Conservation (phyloP, 2,797 vertebrate species). For the Dendrocincla tyrannina region DNA sequence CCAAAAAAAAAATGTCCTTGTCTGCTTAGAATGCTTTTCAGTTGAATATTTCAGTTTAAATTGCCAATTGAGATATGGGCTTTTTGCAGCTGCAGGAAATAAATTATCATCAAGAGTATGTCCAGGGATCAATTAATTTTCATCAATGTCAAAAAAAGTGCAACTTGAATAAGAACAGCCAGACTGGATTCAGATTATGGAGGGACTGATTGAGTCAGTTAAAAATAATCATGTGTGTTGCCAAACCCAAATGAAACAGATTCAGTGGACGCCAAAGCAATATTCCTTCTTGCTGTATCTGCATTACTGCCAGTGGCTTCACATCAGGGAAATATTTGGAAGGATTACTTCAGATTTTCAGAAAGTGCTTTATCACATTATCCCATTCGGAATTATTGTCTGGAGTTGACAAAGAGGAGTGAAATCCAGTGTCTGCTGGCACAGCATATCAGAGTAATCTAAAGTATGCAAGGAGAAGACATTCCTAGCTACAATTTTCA, state of each 20-base stretch:
- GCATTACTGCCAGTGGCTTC: background rate
- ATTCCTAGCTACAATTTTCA: background rate
- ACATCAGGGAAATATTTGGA: background rate
- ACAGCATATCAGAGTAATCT: background rate
- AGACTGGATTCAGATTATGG: background rate
- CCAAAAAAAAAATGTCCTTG: background rate
- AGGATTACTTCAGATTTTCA: background rate
- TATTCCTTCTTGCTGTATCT: background rate
- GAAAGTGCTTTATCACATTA: background rate
- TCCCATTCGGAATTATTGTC: background rate
- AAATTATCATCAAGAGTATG: background rate
- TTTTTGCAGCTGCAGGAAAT: background rate
- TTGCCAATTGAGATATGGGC: background rate
- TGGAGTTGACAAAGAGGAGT: background rate
- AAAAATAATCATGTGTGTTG: background rate
- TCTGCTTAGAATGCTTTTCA: background rate
- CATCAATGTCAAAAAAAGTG: background rate
- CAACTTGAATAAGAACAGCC: background rate
- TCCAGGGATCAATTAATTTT: slow-evolving; percentile 25
- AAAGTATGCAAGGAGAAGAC: background rate
- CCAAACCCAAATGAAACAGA: slow-evolving; percentile 27
- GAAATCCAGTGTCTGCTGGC: background rate
- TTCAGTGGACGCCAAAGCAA: background rate
- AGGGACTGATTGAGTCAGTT: background rate
- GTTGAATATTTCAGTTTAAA: background rate